A percentile compares a stretch with the other conserved stretches of the same genome.
Conservation (phyloP, 2,888 invertebrate species). For the Pachydiplax longipennis region DNA sequence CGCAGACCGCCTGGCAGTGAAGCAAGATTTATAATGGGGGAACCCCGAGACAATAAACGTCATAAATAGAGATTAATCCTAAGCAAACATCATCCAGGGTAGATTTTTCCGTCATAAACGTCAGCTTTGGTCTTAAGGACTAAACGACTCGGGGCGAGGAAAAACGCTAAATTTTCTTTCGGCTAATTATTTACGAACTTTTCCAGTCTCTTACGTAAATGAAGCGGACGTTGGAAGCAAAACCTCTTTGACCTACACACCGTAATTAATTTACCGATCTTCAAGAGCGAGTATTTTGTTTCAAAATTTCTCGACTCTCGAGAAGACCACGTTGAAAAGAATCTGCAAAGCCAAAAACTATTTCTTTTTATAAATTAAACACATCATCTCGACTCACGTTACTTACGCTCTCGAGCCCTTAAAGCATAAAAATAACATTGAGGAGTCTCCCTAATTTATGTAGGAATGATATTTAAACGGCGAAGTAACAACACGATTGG, state of each 20-base stretch:
- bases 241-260: neutral
- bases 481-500: neutral
- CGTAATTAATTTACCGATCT: neutral
- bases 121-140: neutral
- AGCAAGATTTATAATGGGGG: neutral
- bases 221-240: neutral
- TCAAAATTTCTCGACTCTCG: neutral
- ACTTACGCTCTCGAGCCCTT: neutral
- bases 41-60: neutral
- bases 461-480: neutral
- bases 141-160: neutral
- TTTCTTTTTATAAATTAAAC: neutral
- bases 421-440: neutral
- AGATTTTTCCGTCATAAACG: neutral
- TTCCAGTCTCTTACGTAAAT: constrained; percentile 9
- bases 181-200: neutral
- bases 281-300: neutral
- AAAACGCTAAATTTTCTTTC: neutral
- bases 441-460: neutral
- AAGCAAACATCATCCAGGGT: neutral
- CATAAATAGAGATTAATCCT: neutral
- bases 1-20: neutral
- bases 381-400: neutral
- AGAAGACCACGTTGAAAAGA: neutral
- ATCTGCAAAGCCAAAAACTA: neutral